Percentiles rank a stretch among this genome's conserved stretches.
phyloP scores from a whole-genome alignment of 2,888 invertebrate genomes.

The Plagodis dolabraria region DNA sequence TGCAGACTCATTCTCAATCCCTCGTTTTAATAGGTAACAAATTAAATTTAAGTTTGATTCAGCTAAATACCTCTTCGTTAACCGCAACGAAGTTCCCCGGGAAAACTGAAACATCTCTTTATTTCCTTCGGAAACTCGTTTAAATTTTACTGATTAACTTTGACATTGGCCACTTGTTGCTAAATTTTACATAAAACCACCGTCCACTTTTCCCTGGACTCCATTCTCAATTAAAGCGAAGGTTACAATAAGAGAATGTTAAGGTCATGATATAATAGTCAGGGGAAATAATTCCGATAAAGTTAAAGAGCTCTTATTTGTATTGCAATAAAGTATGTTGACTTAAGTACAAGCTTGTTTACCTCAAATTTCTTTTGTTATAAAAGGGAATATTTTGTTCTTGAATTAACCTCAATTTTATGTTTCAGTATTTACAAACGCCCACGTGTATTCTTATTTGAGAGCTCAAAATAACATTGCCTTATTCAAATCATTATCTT shows the following conservation, averaged over 20 bases:
- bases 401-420: neutral
- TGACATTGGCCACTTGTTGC: constrained; percentile 30
- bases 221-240: neutral
- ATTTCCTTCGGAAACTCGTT: constrained; percentile 6
- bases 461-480: neutral
- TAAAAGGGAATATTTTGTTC: constrained; percentile 1
- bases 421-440: too few species aligned
- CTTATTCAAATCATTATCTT: too few species aligned
- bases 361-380: constrained; percentile 1
- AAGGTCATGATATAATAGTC: constrained; percentile 10
- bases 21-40: too few species aligned
- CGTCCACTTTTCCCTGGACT: constrained; percentile 10
- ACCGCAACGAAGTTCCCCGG: neutral
- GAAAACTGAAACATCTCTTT: constrained; percentile 2
- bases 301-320: constrained; percentile 1
- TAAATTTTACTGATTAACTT: constrained; percentile 15
- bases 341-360: neutral
- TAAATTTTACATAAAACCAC: constrained; percentile 24
- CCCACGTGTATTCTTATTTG: too few species aligned
- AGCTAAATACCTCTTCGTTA: too few species aligned
- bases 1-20: too few species aligned
- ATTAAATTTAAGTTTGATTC: too few species aligned
- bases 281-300: constrained; percentile 6
- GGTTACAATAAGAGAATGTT: neutral
- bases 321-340: neutral